Evolutionary conservation across 1,140 invertebrate genomes (phyloP).

Genomic region (Goniozus legneri): DNA sequence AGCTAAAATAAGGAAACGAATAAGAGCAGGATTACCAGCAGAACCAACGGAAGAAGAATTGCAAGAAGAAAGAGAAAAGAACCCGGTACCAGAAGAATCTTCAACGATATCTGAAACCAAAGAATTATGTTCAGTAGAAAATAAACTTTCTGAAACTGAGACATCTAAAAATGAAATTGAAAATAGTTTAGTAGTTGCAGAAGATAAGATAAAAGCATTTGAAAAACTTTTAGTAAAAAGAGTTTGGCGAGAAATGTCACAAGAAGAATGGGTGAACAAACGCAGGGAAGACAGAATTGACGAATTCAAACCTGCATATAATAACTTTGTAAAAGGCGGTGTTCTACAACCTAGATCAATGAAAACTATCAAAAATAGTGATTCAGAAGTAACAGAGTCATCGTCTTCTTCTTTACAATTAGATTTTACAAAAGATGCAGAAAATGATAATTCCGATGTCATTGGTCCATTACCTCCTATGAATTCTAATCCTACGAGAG

Average conservation of each 20-base stretch:
- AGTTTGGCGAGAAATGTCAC: conserved; percentile 60
- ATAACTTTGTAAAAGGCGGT: conserved; percentile 31
- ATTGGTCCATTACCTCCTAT: conserved; percentile 31
- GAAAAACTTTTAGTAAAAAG: conserved; percentile 42
- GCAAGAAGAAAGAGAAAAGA: conserved; percentile 38
- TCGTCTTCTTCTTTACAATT: too few relatives aligned
- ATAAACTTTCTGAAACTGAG: too few relatives aligned
- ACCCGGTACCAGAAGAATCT: conserved; percentile 40
- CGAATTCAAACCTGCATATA: conserved; percentile 66
- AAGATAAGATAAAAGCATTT: conserved; percentile 46
- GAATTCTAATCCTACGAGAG: background rate
- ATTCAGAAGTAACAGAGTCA: conserved; percentile 1
- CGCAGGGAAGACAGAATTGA: conserved; percentile 63
- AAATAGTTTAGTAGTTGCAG: conserved; percentile 22
- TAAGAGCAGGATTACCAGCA: conserved; percentile 70
- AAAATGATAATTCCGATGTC: conserved; percentile 25
- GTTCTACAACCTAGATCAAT: conserved; percentile 12
- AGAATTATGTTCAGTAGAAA: conserved; percentile 49
- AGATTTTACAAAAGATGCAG: background rate
- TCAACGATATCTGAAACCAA: conserved; percentile 22
- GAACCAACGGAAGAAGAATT: conserved; percentile 54
- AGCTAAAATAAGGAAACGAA: conserved; percentile 72
- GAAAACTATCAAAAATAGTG: background rate
- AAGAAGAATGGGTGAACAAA: conserved; percentile 77
- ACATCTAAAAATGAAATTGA: conserved; percentile 12